phyloP scores from a whole-genome alignment of 1,140 invertebrate species.

The Protaetia brevitarsis region DNA sequence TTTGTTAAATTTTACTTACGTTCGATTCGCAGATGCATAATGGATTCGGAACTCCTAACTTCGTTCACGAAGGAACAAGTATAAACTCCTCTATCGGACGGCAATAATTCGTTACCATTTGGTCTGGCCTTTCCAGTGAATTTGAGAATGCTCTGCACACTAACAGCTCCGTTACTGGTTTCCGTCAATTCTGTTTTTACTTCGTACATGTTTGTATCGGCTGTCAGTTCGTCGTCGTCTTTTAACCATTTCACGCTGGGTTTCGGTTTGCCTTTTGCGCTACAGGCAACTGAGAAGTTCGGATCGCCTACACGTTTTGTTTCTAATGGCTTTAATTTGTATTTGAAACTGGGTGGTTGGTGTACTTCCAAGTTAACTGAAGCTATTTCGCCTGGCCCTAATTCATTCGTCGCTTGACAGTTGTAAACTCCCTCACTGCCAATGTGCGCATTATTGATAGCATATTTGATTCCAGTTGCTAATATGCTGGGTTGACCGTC shows the following conservation, averaged over 20 bases:
- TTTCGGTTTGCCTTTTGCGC: constrained; percentile 82
- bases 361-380: constrained; percentile 80
- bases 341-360: constrained; percentile 79
- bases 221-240: constrained; percentile 73
- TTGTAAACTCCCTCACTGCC: constrained; percentile 84
- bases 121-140: constrained; percentile 74
- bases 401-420: constrained; percentile 84
- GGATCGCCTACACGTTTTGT: constrained; percentile 76
- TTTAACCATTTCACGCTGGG: constrained; percentile 84
- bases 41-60: constrained; percentile 79
- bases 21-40: constrained; percentile 86
- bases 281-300: constrained; percentile 77
- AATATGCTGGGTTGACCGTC: constrained; percentile 60
- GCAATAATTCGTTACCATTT: constrained; percentile 71
- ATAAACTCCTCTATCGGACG: constrained; percentile 82
- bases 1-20: constrained; percentile 73
- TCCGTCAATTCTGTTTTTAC: constrained; percentile 74
- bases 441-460: constrained; percentile 77
- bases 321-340: constrained; percentile 78
- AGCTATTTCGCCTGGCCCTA: constrained; percentile 79
- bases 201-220: constrained; percentile 73
- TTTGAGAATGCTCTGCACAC: constrained; percentile 77
- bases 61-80: constrained; percentile 87
- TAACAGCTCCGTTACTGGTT: constrained; percentile 71
- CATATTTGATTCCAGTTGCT: constrained; percentile 76